These are phyloP conservation scores for Rhinophrynus dorsalis DNA, from an alignment of 2,797 vertebrate species.

Conservation along the genomic window DNA sequence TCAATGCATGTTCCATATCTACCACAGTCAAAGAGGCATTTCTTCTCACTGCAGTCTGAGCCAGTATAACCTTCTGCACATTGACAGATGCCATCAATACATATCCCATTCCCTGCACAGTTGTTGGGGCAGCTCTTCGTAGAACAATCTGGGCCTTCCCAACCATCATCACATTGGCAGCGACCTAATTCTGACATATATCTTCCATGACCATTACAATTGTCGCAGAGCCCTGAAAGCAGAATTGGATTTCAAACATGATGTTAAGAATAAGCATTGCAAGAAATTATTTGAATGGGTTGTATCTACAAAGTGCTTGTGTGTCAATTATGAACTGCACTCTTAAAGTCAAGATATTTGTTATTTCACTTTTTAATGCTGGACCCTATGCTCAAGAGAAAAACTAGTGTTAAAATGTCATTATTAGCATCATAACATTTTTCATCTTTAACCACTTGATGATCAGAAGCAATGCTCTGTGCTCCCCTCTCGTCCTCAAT, in stretches of 20 bases:
- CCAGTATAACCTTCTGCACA: constrained; percentile 75
- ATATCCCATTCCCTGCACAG: constrained; percentile 79
- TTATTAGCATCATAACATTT: no score
- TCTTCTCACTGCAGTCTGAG: constrained; percentile 73
- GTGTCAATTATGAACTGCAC: no score
- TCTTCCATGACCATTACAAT: constrained; percentile 75
- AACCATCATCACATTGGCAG: constrained; percentile 79
- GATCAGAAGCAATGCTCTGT: no score
- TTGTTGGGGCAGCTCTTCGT: constrained; percentile 73
- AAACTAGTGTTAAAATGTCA: no score
- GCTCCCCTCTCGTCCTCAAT: no score
- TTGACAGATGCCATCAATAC: constrained; percentile 73
- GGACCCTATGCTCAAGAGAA: no score
- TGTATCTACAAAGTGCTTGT: no score
- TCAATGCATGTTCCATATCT: constrained; percentile 79
- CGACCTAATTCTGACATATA: constrained; percentile 70
- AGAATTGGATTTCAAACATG: not conserved
- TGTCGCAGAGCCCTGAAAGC: constrained; percentile 64
- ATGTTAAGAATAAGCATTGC: no score
- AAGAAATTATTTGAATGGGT: no score
- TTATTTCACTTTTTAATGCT: no score
- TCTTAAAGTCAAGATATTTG: no score
- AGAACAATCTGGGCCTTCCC: constrained; percentile 81
- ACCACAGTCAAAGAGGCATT: constrained; percentile 75
- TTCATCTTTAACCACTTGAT: no score